phyloP scores from a whole-genome alignment of 2,113 vertebrate genomes.

The Ammospiza nelsoni region DNA sequence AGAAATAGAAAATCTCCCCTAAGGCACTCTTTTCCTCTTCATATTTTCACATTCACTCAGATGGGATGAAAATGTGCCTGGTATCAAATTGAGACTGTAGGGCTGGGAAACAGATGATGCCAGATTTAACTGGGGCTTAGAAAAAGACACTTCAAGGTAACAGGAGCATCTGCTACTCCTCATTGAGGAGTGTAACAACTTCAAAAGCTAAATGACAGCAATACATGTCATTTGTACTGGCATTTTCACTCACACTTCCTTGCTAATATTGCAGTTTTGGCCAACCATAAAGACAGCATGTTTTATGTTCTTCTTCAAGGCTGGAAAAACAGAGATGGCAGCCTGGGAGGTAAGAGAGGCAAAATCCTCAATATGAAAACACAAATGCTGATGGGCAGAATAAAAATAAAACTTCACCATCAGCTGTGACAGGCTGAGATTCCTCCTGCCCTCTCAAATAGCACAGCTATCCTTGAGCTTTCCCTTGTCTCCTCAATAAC shows the following conservation, averaged over 20 bases:
- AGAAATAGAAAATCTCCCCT: not conserved
- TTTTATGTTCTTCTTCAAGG: not conserved
- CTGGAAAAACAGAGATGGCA: not conserved
- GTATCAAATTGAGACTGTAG: not conserved
- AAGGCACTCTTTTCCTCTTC: not conserved
- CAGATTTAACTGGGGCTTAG: not conserved
- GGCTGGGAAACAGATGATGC: not conserved
- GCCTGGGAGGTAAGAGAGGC: not conserved
- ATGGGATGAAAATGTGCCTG: not conserved
- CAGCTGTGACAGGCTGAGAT: not conserved
- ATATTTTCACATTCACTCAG: not conserved
- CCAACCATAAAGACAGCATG: not conserved
- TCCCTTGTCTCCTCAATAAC: not conserved
- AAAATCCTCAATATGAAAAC: not conserved
- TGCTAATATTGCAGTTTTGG: not conserved
- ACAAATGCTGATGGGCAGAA: not conserved
- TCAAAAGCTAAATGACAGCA: not conserved
- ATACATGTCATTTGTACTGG: not conserved
- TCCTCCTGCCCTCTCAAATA: not conserved
- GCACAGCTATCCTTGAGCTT: not conserved
- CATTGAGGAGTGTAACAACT: not conserved
- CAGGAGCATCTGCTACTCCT: not conserved
- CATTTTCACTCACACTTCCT: not conserved
- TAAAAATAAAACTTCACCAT: not conserved
- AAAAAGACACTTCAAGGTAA: slow-evolving; percentile 14